phyloP scores from a whole-genome alignment of 2,888 invertebrate genomes.

The Imbricaverruca yamaguchii region DNA sequence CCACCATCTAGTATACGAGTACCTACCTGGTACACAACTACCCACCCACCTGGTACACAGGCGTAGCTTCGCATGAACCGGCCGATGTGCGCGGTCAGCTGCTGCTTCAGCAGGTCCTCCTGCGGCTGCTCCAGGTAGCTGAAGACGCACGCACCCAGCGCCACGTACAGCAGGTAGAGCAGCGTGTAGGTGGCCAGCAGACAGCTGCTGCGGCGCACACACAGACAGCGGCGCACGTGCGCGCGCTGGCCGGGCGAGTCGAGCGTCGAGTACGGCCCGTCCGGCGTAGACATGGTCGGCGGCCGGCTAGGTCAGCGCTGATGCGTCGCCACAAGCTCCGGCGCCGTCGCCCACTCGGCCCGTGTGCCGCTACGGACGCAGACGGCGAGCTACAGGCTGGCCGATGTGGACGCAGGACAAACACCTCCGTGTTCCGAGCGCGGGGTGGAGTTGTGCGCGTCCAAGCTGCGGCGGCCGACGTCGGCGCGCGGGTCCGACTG shows the following conservation, averaged over 20 bases:
- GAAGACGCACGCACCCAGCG: conserved; percentile 67
- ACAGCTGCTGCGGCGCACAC: conserved; percentile 15
- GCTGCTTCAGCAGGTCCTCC: conserved; percentile 52
- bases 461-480: too few species aligned
- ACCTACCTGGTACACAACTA: conserved; percentile 46
- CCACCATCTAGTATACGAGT: too few species aligned
- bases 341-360: too few species aligned
- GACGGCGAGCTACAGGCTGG: too few species aligned
- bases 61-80: conserved; percentile 53
- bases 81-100: conserved; percentile 50
- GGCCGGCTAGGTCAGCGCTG: too few species aligned
- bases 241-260: background rate
- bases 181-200: conserved; percentile 24
- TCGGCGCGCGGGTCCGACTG: too few species aligned
- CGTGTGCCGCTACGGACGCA: too few species aligned
- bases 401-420: too few species aligned
- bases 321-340: too few species aligned
- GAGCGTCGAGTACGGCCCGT: background rate
- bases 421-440: too few species aligned
- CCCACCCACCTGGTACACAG: background rate
- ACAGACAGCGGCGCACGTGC: conserved; percentile 19
- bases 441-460: too few species aligned
- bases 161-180: conserved; percentile 53
- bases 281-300: too few species aligned
- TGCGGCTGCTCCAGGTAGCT: conserved; percentile 65